Base-by-base conservation (phyloP, 1,140 invertebrate genomes). In the Drosophila obscura region DNA sequence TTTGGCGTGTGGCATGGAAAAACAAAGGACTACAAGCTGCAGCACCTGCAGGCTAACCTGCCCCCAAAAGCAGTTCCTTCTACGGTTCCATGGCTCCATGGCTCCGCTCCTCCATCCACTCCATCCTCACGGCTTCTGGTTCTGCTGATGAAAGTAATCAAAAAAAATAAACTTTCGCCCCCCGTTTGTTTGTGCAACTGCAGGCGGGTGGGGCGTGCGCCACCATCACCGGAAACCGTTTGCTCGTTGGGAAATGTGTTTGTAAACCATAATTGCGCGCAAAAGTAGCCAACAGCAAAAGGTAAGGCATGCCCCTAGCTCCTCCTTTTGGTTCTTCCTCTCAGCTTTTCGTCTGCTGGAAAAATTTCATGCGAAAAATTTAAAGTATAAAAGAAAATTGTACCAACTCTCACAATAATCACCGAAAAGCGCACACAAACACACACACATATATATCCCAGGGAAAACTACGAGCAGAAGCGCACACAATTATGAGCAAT, bases 241-340 rank as follows among this genome's bases (percentile, higher is more conserved):
- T 65, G 35, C 35, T 39, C 35, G 35, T 65, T 61, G 43, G 31
- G 28, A 22, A 52, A 79, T 79, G 60, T 88, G 79, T 87, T 88
- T 87, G 83, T 79, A 82, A 82, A 73, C 63, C 75, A 87, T 88
- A 87, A 87, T 87, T 88, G 75, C 75, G 75, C 74, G 69, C 77
- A 65, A 80, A 80, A 84, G 67, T 80, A 85, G 63, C 81, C 77
- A 77, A 67, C 43, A 51, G 68, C 15, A 35, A 7, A 56, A 57
- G 58, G 56, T 80, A 57, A 55, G 15, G 45, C 31, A 57, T 60
- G 74, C 55, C 44, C 45, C 53, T 4, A 24, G 4, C 22, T 24
- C 4, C 5, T 41, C 45, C 26, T 6, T 49, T 31, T 15, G 1
- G 35, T 39, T 55, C 41, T 15, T 44, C 31, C 26, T n/a, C 26